Evolutionary conservation across 2,113 vertebrate genomes (phyloP), one percentile per base, ranked within the genome.

Genomic region (Suncus etruscus): DNA sequence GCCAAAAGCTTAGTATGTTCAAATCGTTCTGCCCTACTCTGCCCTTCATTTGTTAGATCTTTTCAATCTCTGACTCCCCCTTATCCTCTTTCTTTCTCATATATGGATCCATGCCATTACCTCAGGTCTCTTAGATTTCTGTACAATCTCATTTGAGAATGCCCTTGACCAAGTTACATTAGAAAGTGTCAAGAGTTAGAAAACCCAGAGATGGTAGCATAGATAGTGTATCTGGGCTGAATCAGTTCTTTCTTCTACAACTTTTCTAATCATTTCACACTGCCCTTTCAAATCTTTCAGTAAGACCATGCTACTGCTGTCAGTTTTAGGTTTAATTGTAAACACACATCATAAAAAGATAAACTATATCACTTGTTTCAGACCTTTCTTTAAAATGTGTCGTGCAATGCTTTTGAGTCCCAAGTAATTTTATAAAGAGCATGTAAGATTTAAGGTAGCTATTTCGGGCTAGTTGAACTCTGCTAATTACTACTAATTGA

Each of bases 401-500:
- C 25, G 4, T 68, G 86, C 74, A 91, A 89, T 89, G 27, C 84
- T 87, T 7, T 27, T 58, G 48, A 63, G 39, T 11, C 20, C 47
- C 74, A 96, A 20, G 63, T 83, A 92, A 89, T 25, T 31, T 78
- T 84, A 81, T 68, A 87, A 72, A 90, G 27, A 85, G 14, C 80
- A 82, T 83, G 29, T 29, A 58, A 45, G 50, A 95, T 77, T 50
- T 94, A 92, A 95, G 54, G 27, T 31, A 94, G 39, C 75, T 95
- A 93, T 94, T 94, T 95, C 86, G 54, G 66, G 58, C 50, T 76
- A 79, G 29, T 61, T 93, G 81, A 95, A 87, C 68, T 92, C 74
- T 89, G 89, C 73, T 89, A 94, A 93, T 95, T 94, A 12, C 83
- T 88, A 77, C 66, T 95, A 95, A 95, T 94, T 94, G 91, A 77